These are phyloP conservation scores for Listrodromus nycthemerus DNA, from an alignment of 2,888 invertebrate genomes.

Conservation along the genomic window DNA sequence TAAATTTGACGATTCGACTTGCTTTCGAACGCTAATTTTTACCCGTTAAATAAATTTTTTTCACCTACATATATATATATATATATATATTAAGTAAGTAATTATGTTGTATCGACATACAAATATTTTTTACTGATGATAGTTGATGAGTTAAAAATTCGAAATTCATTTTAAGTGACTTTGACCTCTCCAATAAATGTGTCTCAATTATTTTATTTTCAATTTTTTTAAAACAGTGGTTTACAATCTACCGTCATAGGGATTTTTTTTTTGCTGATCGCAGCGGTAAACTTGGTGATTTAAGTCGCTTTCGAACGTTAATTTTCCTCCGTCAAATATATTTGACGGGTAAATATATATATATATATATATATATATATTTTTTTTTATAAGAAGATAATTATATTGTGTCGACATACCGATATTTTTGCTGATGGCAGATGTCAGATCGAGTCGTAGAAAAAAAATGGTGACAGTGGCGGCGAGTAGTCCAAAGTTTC, in stretches of 20 bases:
- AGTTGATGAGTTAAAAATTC: too few species aligned
- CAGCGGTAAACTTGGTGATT: constrained; percentile 60
- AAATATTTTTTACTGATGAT: too few species aligned
- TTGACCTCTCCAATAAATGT: background rate
- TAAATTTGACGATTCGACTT: constrained; percentile 27
- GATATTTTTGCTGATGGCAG: constrained; percentile 58
- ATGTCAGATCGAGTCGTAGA: constrained; percentile 58
- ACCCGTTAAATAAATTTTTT: too few species aligned
- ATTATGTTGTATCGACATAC: too few species aligned
- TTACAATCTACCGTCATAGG: background rate
- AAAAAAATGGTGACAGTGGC: constrained; percentile 57
- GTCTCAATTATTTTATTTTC: constrained; percentile 1
- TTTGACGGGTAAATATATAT: too few species aligned
- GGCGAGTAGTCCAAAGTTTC: constrained; percentile 56
- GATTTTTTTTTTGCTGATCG: constrained; percentile 56
- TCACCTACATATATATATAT: too few species aligned
- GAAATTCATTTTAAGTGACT: background rate
- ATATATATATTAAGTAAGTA: too few species aligned
- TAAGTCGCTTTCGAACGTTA: too few species aligned
- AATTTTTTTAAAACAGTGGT: too few species aligned
- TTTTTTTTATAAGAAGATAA: background rate
- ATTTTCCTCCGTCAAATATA: too few species aligned
- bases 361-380: background rate
- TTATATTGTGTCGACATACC: background rate
- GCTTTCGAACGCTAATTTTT: too few species aligned